phyloP scores from a whole-genome alignment of 2,113 vertebrate genomes.

The Strix aluco region DNA sequence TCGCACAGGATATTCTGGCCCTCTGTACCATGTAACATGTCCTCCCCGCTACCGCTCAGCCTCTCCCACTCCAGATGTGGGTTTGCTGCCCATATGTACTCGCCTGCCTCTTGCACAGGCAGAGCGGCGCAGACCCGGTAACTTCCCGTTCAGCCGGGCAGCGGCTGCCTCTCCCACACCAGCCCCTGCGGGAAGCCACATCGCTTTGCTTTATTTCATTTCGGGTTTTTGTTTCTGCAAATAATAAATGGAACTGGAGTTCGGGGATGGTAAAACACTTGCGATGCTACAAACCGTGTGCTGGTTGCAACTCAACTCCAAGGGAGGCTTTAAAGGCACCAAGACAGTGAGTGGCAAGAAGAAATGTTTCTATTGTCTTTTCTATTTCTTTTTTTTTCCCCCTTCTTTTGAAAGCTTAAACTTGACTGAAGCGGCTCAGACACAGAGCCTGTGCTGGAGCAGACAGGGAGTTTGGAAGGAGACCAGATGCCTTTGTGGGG shows the following conservation, averaged over 20 bases:
- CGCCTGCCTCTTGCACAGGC: neutral
- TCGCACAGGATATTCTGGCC: neutral
- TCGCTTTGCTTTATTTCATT: neutral
- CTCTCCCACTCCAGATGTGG: conserved; percentile 28
- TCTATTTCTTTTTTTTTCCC: neutral
- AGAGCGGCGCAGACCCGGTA: neutral
- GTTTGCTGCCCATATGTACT: neutral
- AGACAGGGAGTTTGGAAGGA: neutral
- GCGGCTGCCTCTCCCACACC: neutral
- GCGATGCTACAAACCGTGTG: neutral
- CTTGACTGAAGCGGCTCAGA: neutral
- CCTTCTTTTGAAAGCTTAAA: conserved; percentile 11
- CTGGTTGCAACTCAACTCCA: neutral
- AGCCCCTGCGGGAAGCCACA: neutral
- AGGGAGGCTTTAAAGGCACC: neutral
- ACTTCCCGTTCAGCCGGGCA: neutral
- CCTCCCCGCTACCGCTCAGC: neutral
- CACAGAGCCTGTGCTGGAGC: neutral
- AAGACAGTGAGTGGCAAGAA: neutral
- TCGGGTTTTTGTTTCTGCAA: neutral
- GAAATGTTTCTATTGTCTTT: conserved; percentile 30
- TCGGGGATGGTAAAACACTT: neutral
- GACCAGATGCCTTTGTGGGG: neutral
- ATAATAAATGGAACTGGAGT: neutral
- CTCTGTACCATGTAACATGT: neutral